Base-by-base conservation (phyloP, 1,140 invertebrate species). In the Amphibalanus amphitrite region DNA sequence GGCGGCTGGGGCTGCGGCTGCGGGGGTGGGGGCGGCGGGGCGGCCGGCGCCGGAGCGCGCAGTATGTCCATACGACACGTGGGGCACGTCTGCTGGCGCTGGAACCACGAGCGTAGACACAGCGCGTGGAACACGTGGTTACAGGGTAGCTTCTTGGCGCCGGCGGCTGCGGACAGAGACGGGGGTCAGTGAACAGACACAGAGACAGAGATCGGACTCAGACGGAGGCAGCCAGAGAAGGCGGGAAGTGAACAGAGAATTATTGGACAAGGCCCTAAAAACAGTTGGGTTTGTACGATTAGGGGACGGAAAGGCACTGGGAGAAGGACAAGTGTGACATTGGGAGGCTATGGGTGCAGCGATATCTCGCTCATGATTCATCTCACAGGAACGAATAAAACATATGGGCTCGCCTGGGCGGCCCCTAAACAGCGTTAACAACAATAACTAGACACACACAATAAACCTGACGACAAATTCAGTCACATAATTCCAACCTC, bases 101-200 rank as follows among this genome's bases (percentile, higher is more conserved):
- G 97, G 82, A 99, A 99, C 97, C 97, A 99, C 6, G 95, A 95
- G 15, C 97, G 86, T n/a, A 99, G 83, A 81, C 97, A 99, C 38
- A 91, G 90, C 29, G 95, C 92, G 81, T 99, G 97, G 83, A 99
- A 99, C 77, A 99, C 98, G 80, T 99, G 97, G 82, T 97, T 96
- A 82, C 97, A 99, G 0, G 97, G 97, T 71, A 99, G 83, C 79
- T 98, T 99, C 82, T 99, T 99, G 1, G 92, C 91, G 65, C 47
- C 47, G 6, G 47, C 47, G 10, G 47, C 47, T 59, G 47, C 20
- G 33, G 47, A 25, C 20, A 15, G 40, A 68, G 33, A 13, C 38
- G 6, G 15, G 17, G 23, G n/a, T 67, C 64, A 64, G 28, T 20
- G 3, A 25, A 69, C 33, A 38, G 70, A 70, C 0, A 29, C 70